Conservation (phyloP, 2,888 invertebrate genomes). For the Acleris emargana region DNA sequence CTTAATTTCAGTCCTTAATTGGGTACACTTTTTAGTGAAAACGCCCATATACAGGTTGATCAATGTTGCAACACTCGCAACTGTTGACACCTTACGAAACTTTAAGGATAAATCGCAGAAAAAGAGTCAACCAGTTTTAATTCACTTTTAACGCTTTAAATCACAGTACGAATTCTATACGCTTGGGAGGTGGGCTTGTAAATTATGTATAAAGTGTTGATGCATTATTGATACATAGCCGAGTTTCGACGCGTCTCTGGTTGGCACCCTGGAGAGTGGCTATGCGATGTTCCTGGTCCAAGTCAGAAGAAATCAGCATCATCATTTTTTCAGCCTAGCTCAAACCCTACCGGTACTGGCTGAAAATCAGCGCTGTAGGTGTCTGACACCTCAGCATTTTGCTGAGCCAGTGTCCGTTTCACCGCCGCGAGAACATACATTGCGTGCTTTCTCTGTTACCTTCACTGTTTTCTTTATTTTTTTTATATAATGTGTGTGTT, state of each 20-base stretch:
- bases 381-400: too few relatives aligned
- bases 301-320: constrained; percentile 7
- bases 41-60: background rate
- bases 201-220: constrained; percentile 39
- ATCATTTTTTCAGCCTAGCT: background rate
- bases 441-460: too few relatives aligned
- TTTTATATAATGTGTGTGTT: too few relatives aligned
- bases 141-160: constrained; percentile 23
- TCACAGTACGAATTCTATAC: constrained; percentile 20
- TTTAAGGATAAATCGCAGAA: constrained; percentile 7
- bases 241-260: constrained; percentile 31
- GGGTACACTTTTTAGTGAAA: too few relatives aligned
- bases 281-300: background rate
- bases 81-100: background rate
- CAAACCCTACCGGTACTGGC: too few relatives aligned
- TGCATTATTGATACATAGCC: constrained; percentile 39
- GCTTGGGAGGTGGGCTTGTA: constrained; percentile 25
- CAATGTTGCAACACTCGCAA: background rate
- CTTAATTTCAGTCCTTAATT: too few relatives aligned
- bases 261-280: constrained; percentile 32
- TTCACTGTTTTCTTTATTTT: too few relatives aligned
- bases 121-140: constrained; percentile 24
- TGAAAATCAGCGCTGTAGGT: too few relatives aligned
- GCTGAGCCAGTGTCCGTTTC: too few relatives aligned
- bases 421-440: too few relatives aligned